Evolutionary conservation across 2,888 invertebrate genomes (phyloP), one percentile per base, ranked within the genome.

Genomic region (Apamea crenata): DNA sequence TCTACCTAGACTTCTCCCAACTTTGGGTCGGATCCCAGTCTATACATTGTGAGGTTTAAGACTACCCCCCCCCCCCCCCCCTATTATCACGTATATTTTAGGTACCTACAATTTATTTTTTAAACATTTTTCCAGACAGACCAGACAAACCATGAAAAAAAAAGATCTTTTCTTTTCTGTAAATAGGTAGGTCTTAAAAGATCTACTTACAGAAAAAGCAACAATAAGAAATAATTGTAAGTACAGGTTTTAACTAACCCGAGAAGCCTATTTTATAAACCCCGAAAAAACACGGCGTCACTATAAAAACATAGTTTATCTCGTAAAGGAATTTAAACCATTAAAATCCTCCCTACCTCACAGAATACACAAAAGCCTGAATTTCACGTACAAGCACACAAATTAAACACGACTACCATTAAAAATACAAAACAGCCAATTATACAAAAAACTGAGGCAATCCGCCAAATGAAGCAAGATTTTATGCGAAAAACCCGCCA

Each of bases 401-500:
- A 47, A 77, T 77, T 67, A 79, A 80, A 68, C 67, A 50, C 3
- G 29, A n/a, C 44, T 2, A 25, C 50, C 40, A 63, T 44, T 84
- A 59, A 79, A 65, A 79, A 44, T 25, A 53, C n/a, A 65, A 84
- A 79, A 80, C 32, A 73, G 56, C 25, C 65, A 82, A 78, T 82
- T 84, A 72, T 16, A 79, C 56, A 47, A 65, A 79, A 73, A 78
- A 77, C 50, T 63, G 74, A 74, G 47, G 56, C 71, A 76, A 75
- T 77, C 69, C 67, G 40, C 67, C 63, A 85, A 84, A 80, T 81
- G 82, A 75, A 82, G 74, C 70, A 80, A 78, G 78, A 77, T 78
- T 78, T 78, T 80, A 77, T 81, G 78, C 47, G 53, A 73, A 74
- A 87, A 81, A 67, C 74, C 63, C 71, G 70, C 70, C n/a, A 40